Percentiles rank a stretch among this genome's conserved stretches.
These are phyloP conservation scores for Sterna hirundo DNA, from an alignment of 2,113 vertebrate species.

Conservation along the genomic window DNA sequence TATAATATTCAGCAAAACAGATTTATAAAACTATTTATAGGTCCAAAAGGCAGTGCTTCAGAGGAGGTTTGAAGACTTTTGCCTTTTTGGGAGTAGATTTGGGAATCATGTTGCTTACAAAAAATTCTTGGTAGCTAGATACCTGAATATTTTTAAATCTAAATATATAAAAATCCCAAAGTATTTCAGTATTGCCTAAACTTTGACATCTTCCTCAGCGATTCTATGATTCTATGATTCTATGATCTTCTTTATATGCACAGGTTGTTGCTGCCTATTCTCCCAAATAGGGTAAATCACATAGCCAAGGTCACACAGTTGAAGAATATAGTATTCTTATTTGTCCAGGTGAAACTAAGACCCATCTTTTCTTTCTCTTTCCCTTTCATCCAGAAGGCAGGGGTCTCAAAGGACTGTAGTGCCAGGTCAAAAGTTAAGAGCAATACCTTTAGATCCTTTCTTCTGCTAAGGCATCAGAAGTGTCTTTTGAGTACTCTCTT, in stretches of 20 bases:
- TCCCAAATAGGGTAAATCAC: not conserved
- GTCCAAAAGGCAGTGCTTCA: not conserved
- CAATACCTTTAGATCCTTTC: not conserved
- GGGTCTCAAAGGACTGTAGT: not conserved
- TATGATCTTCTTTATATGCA: not conserved
- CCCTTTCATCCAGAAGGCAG: not conserved
- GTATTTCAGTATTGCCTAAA: not conserved
- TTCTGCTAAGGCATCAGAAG: not conserved
- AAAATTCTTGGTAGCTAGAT: not conserved
- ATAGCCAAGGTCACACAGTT: not conserved
- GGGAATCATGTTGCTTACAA: not conserved
- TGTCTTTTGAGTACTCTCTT: not conserved
- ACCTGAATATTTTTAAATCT: not conserved
- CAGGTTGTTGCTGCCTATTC: not conserved
- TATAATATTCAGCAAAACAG: not conserved
- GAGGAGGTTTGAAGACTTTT: not conserved
- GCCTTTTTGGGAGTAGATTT: not conserved
- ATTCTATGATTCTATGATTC: too few species aligned
- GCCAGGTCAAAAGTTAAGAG: conserved; percentile 27
- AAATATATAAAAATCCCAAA: not conserved
- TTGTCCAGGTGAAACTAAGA: not conserved
- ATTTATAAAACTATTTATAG: not conserved
- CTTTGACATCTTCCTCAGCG: not conserved
- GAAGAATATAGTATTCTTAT: not conserved
- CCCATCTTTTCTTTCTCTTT: not conserved